Evolutionary conservation across 2,797 vertebrate genomes (phyloP).

Genomic region (Varecia variegata): DNA sequence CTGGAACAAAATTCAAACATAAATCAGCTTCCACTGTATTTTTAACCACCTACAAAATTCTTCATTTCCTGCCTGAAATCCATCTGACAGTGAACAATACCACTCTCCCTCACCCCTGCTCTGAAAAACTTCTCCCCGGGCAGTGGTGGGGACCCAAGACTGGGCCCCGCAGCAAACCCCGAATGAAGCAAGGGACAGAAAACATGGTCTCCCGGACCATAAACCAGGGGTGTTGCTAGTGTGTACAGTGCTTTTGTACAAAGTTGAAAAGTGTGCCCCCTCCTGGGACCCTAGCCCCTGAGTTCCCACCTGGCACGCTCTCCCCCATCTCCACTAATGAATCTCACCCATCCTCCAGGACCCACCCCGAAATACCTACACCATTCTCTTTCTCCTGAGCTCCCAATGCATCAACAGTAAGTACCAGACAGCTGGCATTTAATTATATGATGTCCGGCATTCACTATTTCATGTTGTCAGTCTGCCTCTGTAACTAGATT

Average conservation of each 20-base stretch:
- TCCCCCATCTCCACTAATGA: not conserved
- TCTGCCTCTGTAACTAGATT: conserved; percentile 58
- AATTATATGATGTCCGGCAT: conserved; percentile 21
- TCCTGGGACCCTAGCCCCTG: not conserved
- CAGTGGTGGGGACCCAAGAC: not conserved
- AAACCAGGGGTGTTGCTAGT: not conserved
- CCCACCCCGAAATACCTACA: not conserved
- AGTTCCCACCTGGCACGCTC: not conserved
- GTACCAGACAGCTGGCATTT: conserved; percentile 44
- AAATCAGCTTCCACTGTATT: conserved; percentile 73
- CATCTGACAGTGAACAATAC: conserved; percentile 11
- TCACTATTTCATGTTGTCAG: conserved; percentile 34
- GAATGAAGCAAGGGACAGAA: not conserved
- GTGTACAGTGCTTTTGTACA: not conserved
- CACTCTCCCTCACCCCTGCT: not conserved
- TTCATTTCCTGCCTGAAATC: conserved; percentile 72
- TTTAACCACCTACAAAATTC: conserved; percentile 71
- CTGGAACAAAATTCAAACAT: conserved; percentile 77
- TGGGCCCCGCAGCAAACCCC: not conserved
- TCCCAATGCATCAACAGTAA: not conserved
- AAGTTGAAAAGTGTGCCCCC: not conserved
- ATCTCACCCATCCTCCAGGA: not conserved
- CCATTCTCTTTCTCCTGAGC: not conserved
- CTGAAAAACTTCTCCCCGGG: not conserved
- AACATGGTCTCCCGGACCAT: not conserved